phyloP scores from a whole-genome alignment of 1,140 invertebrate species.

The Coelopa frigida region DNA sequence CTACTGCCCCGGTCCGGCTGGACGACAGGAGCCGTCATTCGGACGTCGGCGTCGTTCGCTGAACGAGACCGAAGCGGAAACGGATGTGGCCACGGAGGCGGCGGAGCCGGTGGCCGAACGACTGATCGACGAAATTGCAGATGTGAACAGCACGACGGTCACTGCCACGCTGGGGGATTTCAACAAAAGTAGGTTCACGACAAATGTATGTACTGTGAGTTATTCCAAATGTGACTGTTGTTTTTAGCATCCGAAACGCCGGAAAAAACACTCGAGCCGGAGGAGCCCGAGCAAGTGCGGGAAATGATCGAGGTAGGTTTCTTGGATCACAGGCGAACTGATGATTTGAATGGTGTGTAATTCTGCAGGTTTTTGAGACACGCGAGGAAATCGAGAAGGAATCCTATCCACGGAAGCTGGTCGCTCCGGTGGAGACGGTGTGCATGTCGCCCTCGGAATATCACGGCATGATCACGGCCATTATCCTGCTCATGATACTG shows the following conservation, averaged over 20 bases:
- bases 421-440: conserved; percentile 55
- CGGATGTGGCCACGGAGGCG: conserved; percentile 1
- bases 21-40: conserved; percentile 72
- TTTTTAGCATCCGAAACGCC: background rate
- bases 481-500: conserved; percentile 61
- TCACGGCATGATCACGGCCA: conserved; percentile 64
- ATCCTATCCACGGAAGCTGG: conserved; percentile 50
- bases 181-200: conserved; percentile 21
- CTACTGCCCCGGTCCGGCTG: conserved; percentile 66
- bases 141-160: conserved; percentile 35
- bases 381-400: conserved; percentile 63
- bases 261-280: conserved; percentile 24
- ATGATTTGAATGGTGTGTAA: background rate
- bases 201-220: too few relatives aligned
- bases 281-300: conserved; percentile 65
- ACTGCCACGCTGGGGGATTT: conserved; percentile 28
- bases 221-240: background rate
- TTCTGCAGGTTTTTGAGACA: conserved; percentile 52
- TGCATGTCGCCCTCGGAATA: conserved; percentile 69
- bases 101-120: conserved; percentile 12
- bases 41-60: conserved; percentile 60
- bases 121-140: conserved; percentile 23
- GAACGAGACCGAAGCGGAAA: conserved; percentile 45
- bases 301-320: conserved; percentile 73
- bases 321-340: background rate